Conservation (phyloP, 1,140 invertebrate species). For the Condylostylus longicornis region DNA sequence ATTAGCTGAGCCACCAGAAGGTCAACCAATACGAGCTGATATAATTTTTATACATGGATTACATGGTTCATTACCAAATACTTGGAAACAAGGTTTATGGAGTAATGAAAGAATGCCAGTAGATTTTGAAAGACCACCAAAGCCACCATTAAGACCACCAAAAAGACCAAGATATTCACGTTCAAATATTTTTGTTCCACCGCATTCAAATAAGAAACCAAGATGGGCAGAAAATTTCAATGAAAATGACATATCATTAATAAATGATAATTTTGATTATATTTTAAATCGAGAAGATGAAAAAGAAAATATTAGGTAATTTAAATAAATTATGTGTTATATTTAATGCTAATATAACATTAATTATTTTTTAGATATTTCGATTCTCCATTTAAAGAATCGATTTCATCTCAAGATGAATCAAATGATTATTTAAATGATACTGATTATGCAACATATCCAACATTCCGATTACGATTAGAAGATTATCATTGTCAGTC, state of each 20-base stretch:
- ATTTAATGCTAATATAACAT: background rate
- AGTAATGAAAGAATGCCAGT: slow-evolving; percentile 30
- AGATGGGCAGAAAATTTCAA: slow-evolving; percentile 15
- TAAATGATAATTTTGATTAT: background rate
- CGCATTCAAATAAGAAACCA: slow-evolving; percentile 22
- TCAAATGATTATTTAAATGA: slow-evolving; percentile 6
- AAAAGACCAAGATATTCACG: slow-evolving; percentile 26
- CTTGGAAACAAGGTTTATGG: slow-evolving; percentile 41
- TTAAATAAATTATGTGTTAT: no score
- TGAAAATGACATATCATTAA: background rate
- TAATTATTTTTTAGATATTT: background rate
- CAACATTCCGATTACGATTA: slow-evolving; percentile 25
- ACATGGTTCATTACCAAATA: slow-evolving; percentile 39
- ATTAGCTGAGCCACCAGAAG: slow-evolving; percentile 27
- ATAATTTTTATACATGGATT: slow-evolving; percentile 44
- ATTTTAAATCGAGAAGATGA: background rate
- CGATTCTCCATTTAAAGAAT: no score
- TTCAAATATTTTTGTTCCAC: slow-evolving; percentile 15
- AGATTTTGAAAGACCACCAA: slow-evolving; percentile 25
- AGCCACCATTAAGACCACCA: slow-evolving; percentile 25
- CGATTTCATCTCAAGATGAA: background rate
- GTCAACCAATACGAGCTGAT: slow-evolving; percentile 32
- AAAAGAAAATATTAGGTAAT: slow-evolving; percentile 2
- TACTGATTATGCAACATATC: slow-evolving; percentile 7
- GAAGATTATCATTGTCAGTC: slow-evolving; percentile 18